Conservation (phyloP, 2,888 invertebrate species). For the Nomada ruficornis region DNA sequence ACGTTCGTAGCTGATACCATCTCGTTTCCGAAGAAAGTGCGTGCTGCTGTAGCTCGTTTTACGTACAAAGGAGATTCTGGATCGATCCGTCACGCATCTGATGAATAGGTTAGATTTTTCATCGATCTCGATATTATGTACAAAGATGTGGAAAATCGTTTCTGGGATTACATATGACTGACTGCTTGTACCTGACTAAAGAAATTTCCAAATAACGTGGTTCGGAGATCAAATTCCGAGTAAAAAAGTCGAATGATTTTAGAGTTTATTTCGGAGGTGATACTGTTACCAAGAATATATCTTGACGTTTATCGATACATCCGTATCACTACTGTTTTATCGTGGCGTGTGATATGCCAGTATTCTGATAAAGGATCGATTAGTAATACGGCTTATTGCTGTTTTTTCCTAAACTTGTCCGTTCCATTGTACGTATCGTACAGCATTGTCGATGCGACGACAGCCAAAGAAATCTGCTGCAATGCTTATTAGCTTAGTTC, state of each 20-base stretch:
- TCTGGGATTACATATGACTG: too few species aligned
- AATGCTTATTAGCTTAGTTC: conserved; percentile 42
- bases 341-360: conserved; percentile 20
- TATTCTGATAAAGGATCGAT: conserved; percentile 20
- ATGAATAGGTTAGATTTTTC: conserved; percentile 64
- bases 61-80: conserved; percentile 24
- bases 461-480: conserved; percentile 14
- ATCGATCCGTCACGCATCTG: conserved; percentile 42
- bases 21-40: conserved; percentile 49
- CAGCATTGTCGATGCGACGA: conserved; percentile 38
- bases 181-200: conserved; percentile 4
- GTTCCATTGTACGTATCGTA: conserved; percentile 1
- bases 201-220: conserved; percentile 13
- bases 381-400: conserved; percentile 11
- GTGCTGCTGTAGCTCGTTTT: conserved; percentile 29
- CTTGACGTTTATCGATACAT: conserved; percentile 19
- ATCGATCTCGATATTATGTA: conserved; percentile 50
- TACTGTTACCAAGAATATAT: conserved; percentile 28
- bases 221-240: conserved; percentile 29
- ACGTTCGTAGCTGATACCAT: conserved; percentile 47
- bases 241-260: conserved; percentile 17
- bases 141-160: conserved; percentile 46
- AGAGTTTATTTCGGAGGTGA: not conserved
- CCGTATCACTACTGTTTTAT: conserved; percentile 28
- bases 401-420: not conserved